A percentile compares a stretch with the other conserved stretches of the same genome.
phyloP scores from a whole-genome alignment of 2,888 invertebrate species.

The Geophilus truncorum region DNA sequence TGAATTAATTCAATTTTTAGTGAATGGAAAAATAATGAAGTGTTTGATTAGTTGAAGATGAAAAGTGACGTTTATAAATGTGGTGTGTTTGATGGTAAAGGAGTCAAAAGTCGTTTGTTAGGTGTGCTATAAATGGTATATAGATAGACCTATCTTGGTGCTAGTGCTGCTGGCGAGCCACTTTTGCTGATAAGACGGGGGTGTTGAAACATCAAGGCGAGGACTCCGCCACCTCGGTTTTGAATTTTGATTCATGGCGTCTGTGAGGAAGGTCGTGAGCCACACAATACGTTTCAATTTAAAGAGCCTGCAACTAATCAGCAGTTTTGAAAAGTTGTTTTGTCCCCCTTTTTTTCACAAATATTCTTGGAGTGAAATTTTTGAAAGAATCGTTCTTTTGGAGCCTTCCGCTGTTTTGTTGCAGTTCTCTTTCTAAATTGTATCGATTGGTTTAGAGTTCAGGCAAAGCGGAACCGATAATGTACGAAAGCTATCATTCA shows the following conservation, averaged over 20 bases:
- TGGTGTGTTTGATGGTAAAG: not conserved
- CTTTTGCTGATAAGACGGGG: conserved; percentile 18
- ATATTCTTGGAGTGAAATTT: not conserved
- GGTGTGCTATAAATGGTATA: conserved; percentile 17
- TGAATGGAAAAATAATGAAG: not conserved
- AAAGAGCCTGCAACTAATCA: conserved; percentile 22
- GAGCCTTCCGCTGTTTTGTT: not conserved
- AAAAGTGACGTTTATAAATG: conserved; percentile 1
- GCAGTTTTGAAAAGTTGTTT: conserved; percentile 23
- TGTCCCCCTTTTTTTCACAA: not conserved
- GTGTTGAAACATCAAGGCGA: conserved; percentile 28
- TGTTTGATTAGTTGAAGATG: not conserved
- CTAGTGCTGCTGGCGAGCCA: conserved; percentile 29
- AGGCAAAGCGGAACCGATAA: conserved; percentile 21
- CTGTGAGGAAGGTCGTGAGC: conserved; percentile 25
- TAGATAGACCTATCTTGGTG: conserved; percentile 24
- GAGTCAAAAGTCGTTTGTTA: conserved; percentile 24
- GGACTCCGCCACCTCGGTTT: conserved; percentile 11
- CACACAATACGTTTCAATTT: conserved; percentile 34
- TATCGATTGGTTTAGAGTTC: conserved; percentile 25
- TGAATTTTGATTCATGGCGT: conserved; percentile 32
- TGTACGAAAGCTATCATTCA: conserved; percentile 16
- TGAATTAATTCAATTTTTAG: not conserved
- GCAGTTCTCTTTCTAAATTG: not conserved
- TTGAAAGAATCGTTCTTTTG: not conserved